Evolutionary conservation across 2,888 invertebrate genomes (phyloP).

Genomic region (Scaptomyza parva): DNA sequence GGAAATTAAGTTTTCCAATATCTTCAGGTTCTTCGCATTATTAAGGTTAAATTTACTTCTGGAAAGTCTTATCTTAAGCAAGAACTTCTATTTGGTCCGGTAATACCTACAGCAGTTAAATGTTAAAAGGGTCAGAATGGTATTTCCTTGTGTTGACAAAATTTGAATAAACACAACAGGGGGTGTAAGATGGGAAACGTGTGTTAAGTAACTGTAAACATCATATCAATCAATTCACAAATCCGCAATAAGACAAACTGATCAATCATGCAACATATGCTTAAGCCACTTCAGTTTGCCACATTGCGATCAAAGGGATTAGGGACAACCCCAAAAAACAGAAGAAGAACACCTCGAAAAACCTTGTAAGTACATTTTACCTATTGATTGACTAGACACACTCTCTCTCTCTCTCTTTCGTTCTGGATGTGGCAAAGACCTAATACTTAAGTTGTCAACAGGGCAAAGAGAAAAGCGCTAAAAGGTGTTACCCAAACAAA

Average conservation of each 20-base stretch:
- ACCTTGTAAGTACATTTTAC: conserved; percentile 12
- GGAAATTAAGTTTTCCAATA: too few species aligned
- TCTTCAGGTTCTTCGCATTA: too few species aligned
- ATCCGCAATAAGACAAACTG: conserved; percentile 42
- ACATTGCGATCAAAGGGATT: conserved; percentile 15
- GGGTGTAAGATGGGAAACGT: not conserved
- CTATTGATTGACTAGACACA: conserved; percentile 8
- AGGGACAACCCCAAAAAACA: conserved; percentile 15
- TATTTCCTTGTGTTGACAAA: too few species aligned
- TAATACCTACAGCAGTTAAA: not conserved
- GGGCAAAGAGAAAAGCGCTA: conserved; percentile 13
- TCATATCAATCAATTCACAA: conserved; percentile 53
- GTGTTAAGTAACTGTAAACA: conserved; percentile 10
- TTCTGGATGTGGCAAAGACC: conserved; percentile 10
- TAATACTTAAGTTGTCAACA: conserved; percentile 53
- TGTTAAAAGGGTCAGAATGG: too few species aligned
- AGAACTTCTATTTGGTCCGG: not conserved
- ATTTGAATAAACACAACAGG: not conserved
- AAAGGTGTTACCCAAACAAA: conserved; percentile 55
- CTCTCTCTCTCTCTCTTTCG: not conserved
- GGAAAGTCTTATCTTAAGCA: not conserved
- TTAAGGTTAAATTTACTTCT: not conserved
- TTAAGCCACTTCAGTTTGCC: conserved; percentile 9
- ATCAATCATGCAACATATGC: conserved; percentile 49
- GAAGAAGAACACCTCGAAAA: not conserved